These are phyloP conservation scores for Trichogramma evanescens DNA, from an alignment of 2,888 invertebrate species.

Conservation along the genomic window DNA sequence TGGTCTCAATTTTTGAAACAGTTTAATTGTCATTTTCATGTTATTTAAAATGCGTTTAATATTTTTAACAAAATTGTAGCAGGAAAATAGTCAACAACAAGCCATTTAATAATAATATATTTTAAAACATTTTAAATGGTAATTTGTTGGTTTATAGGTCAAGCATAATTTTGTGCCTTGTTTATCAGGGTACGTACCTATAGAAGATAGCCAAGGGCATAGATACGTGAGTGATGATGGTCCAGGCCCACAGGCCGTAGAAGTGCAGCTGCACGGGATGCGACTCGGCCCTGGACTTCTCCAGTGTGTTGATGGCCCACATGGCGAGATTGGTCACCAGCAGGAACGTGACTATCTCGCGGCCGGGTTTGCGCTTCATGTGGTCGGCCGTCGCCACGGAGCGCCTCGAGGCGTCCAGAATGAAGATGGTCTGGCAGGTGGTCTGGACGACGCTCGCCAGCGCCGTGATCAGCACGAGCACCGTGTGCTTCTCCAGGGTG, in stretches of 20 bases:
- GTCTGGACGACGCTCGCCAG: slow-evolving; percentile 82
- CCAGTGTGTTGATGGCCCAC: slow-evolving; percentile 91
- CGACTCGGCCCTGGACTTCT: slow-evolving; percentile 83
- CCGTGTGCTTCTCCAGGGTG: slow-evolving; percentile 71
- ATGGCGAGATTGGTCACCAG: slow-evolving; percentile 84
- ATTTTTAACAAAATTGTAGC: background rate
- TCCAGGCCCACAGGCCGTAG: slow-evolving; percentile 92
- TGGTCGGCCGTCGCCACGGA: slow-evolving; percentile 76
- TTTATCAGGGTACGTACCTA: slow-evolving; percentile 43
- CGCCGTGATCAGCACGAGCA: slow-evolving; percentile 76
- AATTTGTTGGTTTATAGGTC: background rate
- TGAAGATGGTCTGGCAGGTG: slow-evolving; percentile 83
- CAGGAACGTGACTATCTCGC: slow-evolving; percentile 89
- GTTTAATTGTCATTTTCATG: no score
- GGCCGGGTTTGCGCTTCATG: slow-evolving; percentile 78
- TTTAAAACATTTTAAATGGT: background rate
- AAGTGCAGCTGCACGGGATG: slow-evolving; percentile 88
- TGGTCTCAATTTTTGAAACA: no score
- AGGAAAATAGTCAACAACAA: background rate
- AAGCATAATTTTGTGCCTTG: background rate
- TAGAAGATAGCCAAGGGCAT: slow-evolving; percentile 91
- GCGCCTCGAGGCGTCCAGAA: slow-evolving; percentile 81
- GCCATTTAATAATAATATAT: background rate
- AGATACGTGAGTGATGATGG: slow-evolving; percentile 88
- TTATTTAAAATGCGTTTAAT: no score